Evolutionary conservation across 2,113 vertebrate species (phyloP).

Genomic region (Himantopus leucocephalus): DNA sequence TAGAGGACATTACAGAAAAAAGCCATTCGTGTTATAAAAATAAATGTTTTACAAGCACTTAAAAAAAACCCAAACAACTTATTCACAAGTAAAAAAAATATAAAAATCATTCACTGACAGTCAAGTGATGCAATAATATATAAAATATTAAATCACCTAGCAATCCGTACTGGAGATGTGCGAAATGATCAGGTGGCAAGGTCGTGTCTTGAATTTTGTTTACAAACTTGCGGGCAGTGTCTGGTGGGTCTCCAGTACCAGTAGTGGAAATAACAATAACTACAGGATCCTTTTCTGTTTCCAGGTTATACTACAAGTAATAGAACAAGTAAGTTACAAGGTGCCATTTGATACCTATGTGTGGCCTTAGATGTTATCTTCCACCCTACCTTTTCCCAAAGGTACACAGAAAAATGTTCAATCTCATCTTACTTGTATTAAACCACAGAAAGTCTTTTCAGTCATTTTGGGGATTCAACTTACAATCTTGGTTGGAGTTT

Average conservation of each 20-base stretch:
- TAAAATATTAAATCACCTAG: constrained; percentile 78
- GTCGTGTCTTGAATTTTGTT: constrained; percentile 80
- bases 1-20: not conserved
- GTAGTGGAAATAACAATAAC: constrained; percentile 94
- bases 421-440: not conserved
- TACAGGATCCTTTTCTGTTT: constrained; percentile 84
- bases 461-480: not conserved
- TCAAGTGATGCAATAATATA: not conserved
- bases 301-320: constrained; percentile 85
- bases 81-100: not conserved
- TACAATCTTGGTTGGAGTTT: not conserved
- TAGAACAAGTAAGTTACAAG: not conserved
- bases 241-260: constrained; percentile 91
- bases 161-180: constrained; percentile 87
- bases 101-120: not conserved
- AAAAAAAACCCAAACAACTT: not conserved
- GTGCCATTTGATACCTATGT: not conserved
- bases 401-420: not conserved
- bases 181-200: constrained; percentile 76
- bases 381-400: not conserved
- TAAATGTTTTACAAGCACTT: not conserved
- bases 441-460: not conserved
- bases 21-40: not conserved
- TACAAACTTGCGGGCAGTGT: constrained; percentile 85
- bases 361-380: not conserved